Base-by-base conservation (phyloP, 2,888 invertebrate genomes). In the Caenorhabditis angaria region DNA sequence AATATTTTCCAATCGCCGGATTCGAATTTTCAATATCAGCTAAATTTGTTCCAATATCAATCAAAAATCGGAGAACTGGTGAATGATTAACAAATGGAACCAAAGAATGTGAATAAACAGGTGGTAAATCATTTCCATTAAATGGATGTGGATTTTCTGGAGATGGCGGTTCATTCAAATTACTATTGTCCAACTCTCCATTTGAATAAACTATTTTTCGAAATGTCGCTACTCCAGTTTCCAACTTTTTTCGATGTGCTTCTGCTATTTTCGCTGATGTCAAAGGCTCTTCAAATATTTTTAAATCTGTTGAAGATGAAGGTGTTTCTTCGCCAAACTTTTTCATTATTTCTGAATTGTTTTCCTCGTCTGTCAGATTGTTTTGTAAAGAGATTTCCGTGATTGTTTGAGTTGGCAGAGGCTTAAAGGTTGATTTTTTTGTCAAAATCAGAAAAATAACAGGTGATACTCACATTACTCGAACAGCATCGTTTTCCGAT, bases 121-220 rank as follows among this genome's bases (percentile, higher is more conserved):
- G 86, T 18, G 86, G 84, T 4, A 85, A 64, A 0, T 58, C 58
- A 0, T 69, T 59, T 5, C 83, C 70, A 29, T 83, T 77, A 54
- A 86, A 84, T 2, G 86, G 86, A 56, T 86, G 86, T 0, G 86
- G 86, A 70, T 86, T 86, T 24, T 67, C 76, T 71, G 55, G 67
- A 47, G 77, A 78, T 14, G 86, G 83, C 0, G 85, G 85, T 48
- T 80, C 70, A 25, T 67, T 54, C 1, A 86, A 72, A 51, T 82
- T 74, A 10, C 79, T 79, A 14, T 69, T 60, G 53, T 78, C 78
- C 12, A 86, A 61, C 56, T 86, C 86, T 18, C 83, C 86, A 58
- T 83, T 80, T 12, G 65, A 62, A 76, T 86, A 86, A 8, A 80
- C 56, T 57, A 84, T 81, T 27, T 62, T 56, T 14, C 86, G 72